A percentile compares a stretch with the other conserved stretches of the same genome.
Conservation (phyloP, 2,888 invertebrate species). For the Leptinotarsa peninsularis region DNA sequence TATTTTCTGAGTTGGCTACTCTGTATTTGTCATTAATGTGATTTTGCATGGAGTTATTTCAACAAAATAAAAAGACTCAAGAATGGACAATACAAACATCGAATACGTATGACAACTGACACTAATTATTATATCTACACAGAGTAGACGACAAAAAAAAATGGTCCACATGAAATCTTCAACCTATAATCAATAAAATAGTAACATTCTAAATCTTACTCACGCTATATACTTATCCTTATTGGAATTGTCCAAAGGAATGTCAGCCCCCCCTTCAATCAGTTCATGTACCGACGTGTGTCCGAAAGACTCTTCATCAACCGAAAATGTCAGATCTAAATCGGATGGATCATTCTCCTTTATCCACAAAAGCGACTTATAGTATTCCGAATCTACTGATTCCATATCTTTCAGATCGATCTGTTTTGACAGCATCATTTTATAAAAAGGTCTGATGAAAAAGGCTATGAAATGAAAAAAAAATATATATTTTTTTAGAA, state of each 20-base stretch:
- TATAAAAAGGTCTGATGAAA: constrained; percentile 99
- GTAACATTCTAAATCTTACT: constrained; percentile 56
- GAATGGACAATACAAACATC: too few species aligned
- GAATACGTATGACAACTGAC: too few species aligned
- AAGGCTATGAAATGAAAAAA: constrained; percentile 76
- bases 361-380: constrained; percentile 96
- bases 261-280: constrained; percentile 90
- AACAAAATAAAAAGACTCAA: too few species aligned
- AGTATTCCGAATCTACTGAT: constrained; percentile 98
- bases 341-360: constrained; percentile 97
- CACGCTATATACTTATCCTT: constrained; percentile 97
- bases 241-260: constrained; percentile 91
- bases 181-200: too few species aligned
- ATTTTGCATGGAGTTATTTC: too few species aligned
- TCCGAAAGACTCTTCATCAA: constrained; percentile 97
- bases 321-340: constrained; percentile 92
- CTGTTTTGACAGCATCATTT: constrained; percentile 97
- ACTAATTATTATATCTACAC: too few species aligned
- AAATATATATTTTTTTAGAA: not conserved
- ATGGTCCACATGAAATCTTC: too few species aligned
- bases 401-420: constrained; percentile 98
- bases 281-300: constrained; percentile 92
- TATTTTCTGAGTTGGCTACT: too few species aligned
- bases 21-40: too few species aligned
- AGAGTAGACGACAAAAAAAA: too few species aligned